A percentile compares a stretch with the other conserved stretches of the same genome.
These are phyloP conservation scores for Sinonovacula constricta DNA, from an alignment of 1,140 invertebrate genomes.

Conservation along the genomic window DNA sequence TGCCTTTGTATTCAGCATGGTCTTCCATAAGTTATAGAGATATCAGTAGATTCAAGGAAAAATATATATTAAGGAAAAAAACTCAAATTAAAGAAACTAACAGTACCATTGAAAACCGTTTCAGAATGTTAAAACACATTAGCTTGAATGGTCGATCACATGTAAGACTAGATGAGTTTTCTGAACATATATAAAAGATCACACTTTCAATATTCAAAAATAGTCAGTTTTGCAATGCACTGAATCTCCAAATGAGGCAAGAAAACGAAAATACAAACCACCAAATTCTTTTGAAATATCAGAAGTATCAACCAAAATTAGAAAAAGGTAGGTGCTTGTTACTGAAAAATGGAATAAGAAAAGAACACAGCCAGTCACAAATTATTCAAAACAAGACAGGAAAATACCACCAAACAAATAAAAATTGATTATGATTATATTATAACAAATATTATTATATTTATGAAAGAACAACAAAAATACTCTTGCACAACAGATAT, in stretches of 20 bases:
- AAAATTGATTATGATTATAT: no score
- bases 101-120: no score
- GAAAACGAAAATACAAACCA: background rate
- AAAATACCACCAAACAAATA: background rate
- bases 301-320: background rate
- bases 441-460: no score
- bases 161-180: no score
- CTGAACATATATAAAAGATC: no score
- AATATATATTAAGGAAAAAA: background rate
- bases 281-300: no score
- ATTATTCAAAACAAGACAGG: background rate
- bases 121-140: no score
- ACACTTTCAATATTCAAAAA: background rate
- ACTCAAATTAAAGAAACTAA: background rate
- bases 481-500: no score
- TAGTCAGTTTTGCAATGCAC: background rate
- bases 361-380: background rate
- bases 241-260: background rate
- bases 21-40: background rate
- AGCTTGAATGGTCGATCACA: no score
- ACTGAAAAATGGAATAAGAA: no score
- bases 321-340: background rate
- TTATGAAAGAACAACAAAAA: no score
- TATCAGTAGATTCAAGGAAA: background rate
- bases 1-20: conserved; percentile 1